These are phyloP conservation scores for Melikaiella ostensackeni DNA, from an alignment of 2,888 invertebrate genomes.

Conservation along the genomic window DNA sequence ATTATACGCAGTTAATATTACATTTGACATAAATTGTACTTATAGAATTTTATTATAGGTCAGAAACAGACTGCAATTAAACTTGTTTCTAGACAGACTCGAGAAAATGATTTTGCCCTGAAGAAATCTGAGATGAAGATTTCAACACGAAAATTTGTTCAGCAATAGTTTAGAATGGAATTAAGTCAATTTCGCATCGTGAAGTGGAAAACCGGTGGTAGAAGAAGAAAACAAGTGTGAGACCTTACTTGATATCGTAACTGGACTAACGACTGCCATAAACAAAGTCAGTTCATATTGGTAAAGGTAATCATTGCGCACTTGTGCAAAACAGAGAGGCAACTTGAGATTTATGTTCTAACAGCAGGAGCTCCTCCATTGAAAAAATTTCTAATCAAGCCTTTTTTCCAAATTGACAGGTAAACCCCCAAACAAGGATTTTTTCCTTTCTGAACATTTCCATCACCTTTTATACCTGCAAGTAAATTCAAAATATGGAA, in stretches of 20 bases:
- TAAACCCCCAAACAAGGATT: background rate
- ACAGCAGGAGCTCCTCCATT: slow-evolving; percentile 18
- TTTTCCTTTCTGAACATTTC: background rate
- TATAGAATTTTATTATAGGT: too few relatives aligned
- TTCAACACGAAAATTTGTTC: slow-evolving; percentile 1
- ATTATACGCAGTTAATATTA: too few relatives aligned
- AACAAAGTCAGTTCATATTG: slow-evolving; percentile 34
- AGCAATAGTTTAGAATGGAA: background rate
- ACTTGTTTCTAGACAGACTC: background rate
- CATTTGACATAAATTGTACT: too few relatives aligned
- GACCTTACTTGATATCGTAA: slow-evolving; percentile 30
- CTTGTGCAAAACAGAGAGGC: slow-evolving; percentile 20
- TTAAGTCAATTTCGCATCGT: background rate
- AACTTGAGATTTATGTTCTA: slow-evolving; percentile 27
- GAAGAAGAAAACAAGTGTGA: slow-evolving; percentile 31
- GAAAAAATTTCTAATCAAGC: slow-evolving; percentile 19
- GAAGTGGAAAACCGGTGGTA: slow-evolving; percentile 24
- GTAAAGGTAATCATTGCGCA: slow-evolving; percentile 25
- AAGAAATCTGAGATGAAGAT: background rate
- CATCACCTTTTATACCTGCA: background rate
- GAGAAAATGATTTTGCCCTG: background rate
- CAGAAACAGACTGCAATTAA: background rate
- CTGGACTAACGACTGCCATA: slow-evolving; percentile 36
- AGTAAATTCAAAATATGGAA: background rate
- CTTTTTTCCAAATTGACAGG: slow-evolving; percentile 11